phyloP scores from a whole-genome alignment of 2,888 invertebrate genomes.

The Drosophila percnosoma region DNA sequence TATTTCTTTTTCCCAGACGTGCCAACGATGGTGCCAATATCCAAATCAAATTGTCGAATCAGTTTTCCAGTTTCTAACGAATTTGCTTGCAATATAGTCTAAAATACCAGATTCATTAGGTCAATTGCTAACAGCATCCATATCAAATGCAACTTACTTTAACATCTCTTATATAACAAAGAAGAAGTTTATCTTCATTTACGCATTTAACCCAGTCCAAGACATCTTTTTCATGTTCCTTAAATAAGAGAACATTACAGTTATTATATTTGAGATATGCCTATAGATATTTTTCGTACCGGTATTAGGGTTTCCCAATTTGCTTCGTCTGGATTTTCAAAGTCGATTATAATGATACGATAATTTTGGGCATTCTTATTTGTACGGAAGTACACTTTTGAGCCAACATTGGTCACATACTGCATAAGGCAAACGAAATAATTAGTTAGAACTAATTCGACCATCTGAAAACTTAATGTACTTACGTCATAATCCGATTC shows the following conservation, averaged over 20 bases:
- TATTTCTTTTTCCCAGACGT: constrained; percentile 94
- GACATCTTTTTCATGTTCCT: constrained; percentile 93
- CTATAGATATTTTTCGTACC: constrained; percentile 80
- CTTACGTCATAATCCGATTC: constrained; percentile 96
- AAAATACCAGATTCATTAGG: constrained; percentile 39
- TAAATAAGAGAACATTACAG: background rate
- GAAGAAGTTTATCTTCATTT: constrained; percentile 92
- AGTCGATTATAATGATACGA: constrained; percentile 93
- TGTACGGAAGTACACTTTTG: constrained; percentile 93
- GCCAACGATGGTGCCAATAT: constrained; percentile 93
- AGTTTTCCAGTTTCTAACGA: constrained; percentile 90
- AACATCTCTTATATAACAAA: constrained; percentile 96
- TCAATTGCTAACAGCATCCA: accelerated
- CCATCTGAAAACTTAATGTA: constrained; percentile 12
- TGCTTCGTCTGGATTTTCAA: constrained; percentile 89
- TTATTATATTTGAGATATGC: background rate
- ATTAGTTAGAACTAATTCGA: background rate
- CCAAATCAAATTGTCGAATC: constrained; percentile 91
- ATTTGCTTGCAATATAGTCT: constrained; percentile 94
- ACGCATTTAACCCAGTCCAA: constrained; percentile 95
- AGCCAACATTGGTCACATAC: constrained; percentile 95
- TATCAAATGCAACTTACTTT: constrained; percentile 88
- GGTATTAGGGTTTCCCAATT: constrained; percentile 94
- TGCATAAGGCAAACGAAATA: constrained; percentile 84
- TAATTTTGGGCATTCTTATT: constrained; percentile 97